These are phyloP conservation scores for Mesocentrotus franciscanus DNA, from an alignment of 53 echinoderm and acorn worm species.

Conservation along the genomic window DNA sequence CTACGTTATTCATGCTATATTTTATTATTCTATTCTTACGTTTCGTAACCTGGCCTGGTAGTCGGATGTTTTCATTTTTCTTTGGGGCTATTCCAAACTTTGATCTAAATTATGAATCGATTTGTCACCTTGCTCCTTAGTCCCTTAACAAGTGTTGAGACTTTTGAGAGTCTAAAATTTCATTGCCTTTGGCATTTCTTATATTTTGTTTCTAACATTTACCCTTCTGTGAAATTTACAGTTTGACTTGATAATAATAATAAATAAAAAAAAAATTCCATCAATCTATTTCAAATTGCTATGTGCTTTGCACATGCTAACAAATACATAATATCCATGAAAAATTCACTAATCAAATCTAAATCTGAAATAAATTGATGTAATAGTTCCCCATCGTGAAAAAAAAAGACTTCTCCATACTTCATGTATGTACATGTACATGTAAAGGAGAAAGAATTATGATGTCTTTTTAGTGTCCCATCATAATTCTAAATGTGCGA, in stretches of 20 bases:
- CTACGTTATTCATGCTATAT: neutral
- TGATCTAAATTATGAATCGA: neutral
- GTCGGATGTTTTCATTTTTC: neutral
- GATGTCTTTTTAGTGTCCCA: neutral
- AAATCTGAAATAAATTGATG: neutral
- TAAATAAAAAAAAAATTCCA: too few relatives aligned
- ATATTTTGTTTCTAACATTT: neutral
- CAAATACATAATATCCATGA: too few relatives aligned
- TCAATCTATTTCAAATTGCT: too few relatives aligned
- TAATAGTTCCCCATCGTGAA: neutral
- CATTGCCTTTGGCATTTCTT: neutral
- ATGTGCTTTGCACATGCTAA: too few relatives aligned
- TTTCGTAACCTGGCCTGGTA: neutral
- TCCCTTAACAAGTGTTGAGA: neutral
- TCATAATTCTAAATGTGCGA: neutral
- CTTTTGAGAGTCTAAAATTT: neutral
- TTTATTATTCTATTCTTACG: neutral
- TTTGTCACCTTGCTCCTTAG: constrained; percentile 1
- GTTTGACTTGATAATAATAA: neutral
- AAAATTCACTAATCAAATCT: neutral
- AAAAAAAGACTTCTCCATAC: neutral
- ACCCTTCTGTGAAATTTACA: neutral
- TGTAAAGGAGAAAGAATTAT: neutral
- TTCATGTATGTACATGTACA: neutral
- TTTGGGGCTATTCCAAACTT: neutral